Percentiles rank a stretch among this genome's conserved stretches.
Evolutionary conservation across 92 coral and sea anemone species (phyloP).

Genomic region (Phenganax subtilis): DNA sequence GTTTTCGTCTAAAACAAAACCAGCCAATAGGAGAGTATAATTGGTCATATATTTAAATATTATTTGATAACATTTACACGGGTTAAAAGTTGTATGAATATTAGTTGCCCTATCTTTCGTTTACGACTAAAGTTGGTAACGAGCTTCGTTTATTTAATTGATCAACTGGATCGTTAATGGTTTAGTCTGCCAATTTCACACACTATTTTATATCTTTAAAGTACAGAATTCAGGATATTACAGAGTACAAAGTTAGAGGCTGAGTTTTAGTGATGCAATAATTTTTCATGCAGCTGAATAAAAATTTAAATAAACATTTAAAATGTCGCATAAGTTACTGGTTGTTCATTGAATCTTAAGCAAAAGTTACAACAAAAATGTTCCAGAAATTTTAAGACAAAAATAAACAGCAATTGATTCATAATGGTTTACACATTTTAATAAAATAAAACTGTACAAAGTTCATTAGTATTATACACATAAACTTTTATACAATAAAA

Average conservation of each 20-base stretch:
- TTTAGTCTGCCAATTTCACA: slow-evolving; percentile 12
- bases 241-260: too few species aligned
- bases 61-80: neutral
- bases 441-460: neutral
- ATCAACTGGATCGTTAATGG: slow-evolving; percentile 10
- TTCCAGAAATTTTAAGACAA: too few species aligned
- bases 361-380: too few species aligned
- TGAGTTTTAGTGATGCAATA: too few species aligned
- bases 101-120: neutral
- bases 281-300: too few species aligned
- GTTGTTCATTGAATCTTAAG: too few species aligned
- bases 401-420: too few species aligned
- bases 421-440: neutral
- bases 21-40: neutral
- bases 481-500: neutral
- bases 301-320: too few species aligned
- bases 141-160: neutral
- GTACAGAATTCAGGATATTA: neutral
- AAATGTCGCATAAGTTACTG: too few species aligned
- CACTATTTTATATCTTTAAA: neutral
- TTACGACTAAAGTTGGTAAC: neutral
- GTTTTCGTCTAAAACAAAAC: neutral
- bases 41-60: neutral
- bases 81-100: too few species aligned
- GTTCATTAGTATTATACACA: neutral